phyloP scores from a whole-genome alignment of 1,140 invertebrate species.

The Lucilia cuprina region DNA sequence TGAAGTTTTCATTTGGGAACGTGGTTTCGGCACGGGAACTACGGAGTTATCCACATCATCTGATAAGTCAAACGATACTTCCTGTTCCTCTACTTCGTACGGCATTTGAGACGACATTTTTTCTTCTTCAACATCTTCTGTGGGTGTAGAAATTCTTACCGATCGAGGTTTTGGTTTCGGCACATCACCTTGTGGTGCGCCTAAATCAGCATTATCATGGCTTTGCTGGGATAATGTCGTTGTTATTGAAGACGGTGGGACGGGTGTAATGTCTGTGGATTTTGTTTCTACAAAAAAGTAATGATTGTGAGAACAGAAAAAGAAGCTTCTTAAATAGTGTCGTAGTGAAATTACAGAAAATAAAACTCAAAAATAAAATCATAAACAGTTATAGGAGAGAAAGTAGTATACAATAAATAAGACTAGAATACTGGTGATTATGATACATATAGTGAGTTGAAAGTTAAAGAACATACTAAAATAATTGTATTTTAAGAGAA shows the following conservation, averaged over 20 bases:
- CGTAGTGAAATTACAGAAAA: conserved; percentile 48
- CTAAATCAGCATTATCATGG: conserved; percentile 37
- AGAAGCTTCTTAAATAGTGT: conserved; percentile 58
- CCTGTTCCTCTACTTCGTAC: background rate
- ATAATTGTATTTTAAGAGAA: no score
- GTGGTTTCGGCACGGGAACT: conserved; percentile 56
- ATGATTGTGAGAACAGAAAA: conserved; percentile 56
- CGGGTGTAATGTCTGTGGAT: conserved; percentile 58
- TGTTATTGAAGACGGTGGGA: conserved; percentile 46
- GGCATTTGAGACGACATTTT: conserved; percentile 42
- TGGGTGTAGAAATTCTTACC: conserved; percentile 54
- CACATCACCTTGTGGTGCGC: conserved; percentile 48
- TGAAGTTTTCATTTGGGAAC: conserved; percentile 54
- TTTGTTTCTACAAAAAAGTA: conserved; percentile 61
- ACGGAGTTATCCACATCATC: background rate
- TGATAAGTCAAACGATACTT: background rate
- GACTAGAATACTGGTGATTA: no score
- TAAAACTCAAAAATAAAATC: conserved; percentile 45
- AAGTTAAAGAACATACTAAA: no score
- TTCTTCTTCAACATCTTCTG: conserved; percentile 30
- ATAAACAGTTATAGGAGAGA: background rate
- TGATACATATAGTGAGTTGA: no score
- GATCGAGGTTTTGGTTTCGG: conserved; percentile 59
- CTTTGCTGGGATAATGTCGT: conserved; percentile 41
- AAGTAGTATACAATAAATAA: no score